Base-by-base conservation (phyloP, 2,888 invertebrate genomes). In the Acanthopleura granulata region DNA sequence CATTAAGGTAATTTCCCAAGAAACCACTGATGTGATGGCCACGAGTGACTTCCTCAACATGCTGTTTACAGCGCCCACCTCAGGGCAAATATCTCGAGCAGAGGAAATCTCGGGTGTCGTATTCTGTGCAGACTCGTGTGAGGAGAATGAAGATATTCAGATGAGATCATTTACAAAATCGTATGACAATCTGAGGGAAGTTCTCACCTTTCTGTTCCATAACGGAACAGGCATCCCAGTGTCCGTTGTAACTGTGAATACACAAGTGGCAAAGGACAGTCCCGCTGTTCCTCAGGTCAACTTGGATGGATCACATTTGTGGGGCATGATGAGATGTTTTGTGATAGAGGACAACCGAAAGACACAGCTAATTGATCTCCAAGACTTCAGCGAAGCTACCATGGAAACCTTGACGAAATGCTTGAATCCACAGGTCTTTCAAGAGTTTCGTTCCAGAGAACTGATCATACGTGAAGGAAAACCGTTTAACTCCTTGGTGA, bases 321-420 rank as follows among this genome's bases (percentile, higher is more conserved):
- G 66, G 66, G 66, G 66, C 16, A 22, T 66, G 66, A 27, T 66
- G 16, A 18, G 66, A 27, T 66, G 66, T 66, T 18, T 27, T 27
- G 29, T 27, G 3, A 22, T 16, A 27, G 66, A 66, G 29, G 66
- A 27, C 66, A 22, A 27, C 29, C 9, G 16, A 66, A 66, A 27
- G 27, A 14, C 4, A 66, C 29, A 66, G 16, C 6, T 66, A 3
- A 66, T 66, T 27, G 66, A 66, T 27, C 15, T 66, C 27, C 15
- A 27, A 6, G 29, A 66, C 66, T 27, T 22, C 22, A 27, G 12
- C 29, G 25, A 6, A 25, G 66, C 18, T 16, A 66, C 66, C 15
- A 27, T 22, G 4, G 57, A 57, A 1, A 22, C 57, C 12, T n/a
- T 57, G 12, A 57, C 18, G 1, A n/a, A 57, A 4, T n/a, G 3